Base-by-base conservation (phyloP, 2,113 vertebrate genomes). In the Corvus moneduloides region DNA sequence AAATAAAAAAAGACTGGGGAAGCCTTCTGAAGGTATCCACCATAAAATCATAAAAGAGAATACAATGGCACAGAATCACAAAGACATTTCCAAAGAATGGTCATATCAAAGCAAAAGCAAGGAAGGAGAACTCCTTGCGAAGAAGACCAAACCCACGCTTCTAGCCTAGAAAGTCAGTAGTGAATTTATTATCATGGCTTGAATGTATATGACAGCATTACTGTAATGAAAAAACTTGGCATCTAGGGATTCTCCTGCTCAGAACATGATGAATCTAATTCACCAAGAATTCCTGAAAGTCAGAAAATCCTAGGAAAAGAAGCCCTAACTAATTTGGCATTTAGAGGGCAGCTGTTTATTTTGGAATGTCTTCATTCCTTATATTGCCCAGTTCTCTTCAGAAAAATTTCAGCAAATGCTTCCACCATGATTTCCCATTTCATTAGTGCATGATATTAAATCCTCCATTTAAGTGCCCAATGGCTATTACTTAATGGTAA, bases 1-100 rank as follows among this genome's bases (percentile, higher is more conserved):
- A 18, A 51, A 19, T 12, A 1, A 10, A 46, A 27, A 4, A 21
- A 27, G 13, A 4, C 12, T 2, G 1, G 2, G 33, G 15, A 33
- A 68, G 9, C 56, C 23, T 48, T 19, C 21, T 54, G 16, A 79
- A 7, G 5, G 17, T 55, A 63, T 30, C 15, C 13, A 76, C 22
- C 22, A 68, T n/a, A 48, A 83, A 83, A 78, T 1, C 13, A 3
- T 49, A 30, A 37, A n/a, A 78, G 6, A 52, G 19, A 56, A 62
- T 12, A 66, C 6, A 62, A 49, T 17, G 26, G 22, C 9, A 71
- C 10, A 32, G 63, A 22, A 41, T 27, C 21, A 64, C 3, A 41
- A n/a, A 52, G 24, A 73, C 10, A 12, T 37, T 80, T 83, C 35
- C 10, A 28, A 2, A 55, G 16, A 55, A 64, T 35, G 41, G 11